Conservation (phyloP, 2,113 vertebrate genomes). For the Hemibagrus wyckioides region DNA sequence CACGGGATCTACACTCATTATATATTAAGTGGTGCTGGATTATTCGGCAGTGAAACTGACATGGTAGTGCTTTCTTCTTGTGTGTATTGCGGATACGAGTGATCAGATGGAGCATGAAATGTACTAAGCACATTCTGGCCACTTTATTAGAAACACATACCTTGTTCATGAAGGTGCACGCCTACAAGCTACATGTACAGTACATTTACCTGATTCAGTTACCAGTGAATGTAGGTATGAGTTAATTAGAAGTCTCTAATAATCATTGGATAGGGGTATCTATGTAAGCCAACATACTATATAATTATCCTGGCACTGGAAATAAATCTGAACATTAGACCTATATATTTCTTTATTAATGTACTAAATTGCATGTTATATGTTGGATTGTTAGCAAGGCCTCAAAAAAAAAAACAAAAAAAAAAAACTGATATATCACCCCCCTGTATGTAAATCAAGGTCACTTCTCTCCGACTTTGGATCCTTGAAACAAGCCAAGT, state of each 20-base stretch:
- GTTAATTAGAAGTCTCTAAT: neutral
- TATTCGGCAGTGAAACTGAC: neutral
- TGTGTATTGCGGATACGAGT: neutral
- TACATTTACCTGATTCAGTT: neutral
- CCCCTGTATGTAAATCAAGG: too few relatives aligned
- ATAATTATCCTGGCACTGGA: neutral
- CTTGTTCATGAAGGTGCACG: neutral
- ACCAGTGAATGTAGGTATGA: neutral
- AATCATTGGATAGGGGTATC: neutral
- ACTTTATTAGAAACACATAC: neutral
- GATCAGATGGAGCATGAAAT: neutral
- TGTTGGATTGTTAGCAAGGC: neutral
- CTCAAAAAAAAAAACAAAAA: too few relatives aligned
- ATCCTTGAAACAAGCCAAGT: too few relatives aligned
- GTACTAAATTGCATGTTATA: neutral
- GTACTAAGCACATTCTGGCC: neutral
- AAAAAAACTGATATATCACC: too few relatives aligned
- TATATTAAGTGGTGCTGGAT: neutral
- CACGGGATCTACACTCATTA: neutral
- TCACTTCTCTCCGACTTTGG: too few relatives aligned
- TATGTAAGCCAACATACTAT: too few relatives aligned
- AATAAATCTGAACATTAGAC: neutral
- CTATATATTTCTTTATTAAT: neutral
- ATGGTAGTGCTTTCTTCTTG: neutral
- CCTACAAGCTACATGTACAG: neutral